phyloP scores from a whole-genome alignment of 2,113 vertebrate genomes.

The Phylloscopus trochilus region DNA sequence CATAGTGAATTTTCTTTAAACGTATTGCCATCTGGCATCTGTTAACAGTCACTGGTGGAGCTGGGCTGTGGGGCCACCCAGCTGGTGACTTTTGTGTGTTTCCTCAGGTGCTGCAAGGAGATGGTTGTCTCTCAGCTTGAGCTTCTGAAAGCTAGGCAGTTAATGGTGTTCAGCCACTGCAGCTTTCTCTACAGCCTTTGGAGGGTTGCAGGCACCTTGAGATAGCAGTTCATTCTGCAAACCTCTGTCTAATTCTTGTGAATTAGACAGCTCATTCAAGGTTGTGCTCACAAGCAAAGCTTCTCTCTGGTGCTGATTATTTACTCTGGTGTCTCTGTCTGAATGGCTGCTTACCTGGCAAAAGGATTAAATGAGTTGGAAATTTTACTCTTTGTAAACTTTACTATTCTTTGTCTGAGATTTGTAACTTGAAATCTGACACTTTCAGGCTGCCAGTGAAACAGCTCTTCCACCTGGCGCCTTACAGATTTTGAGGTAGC shows the following conservation, averaged over 20 bases:
- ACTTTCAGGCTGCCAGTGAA: background rate
- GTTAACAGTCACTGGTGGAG: background rate
- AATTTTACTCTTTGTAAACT: background rate
- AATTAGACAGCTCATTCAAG: background rate
- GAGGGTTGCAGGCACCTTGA: background rate
- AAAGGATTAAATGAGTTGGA: background rate
- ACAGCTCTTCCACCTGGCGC: background rate
- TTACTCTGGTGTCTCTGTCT: background rate
- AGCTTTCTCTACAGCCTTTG: background rate
- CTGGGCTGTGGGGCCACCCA: background rate
- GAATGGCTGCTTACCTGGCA: background rate
- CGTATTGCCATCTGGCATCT: background rate
- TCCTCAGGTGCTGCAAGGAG: background rate
- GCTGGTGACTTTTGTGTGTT: background rate
- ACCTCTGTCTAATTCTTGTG: background rate
- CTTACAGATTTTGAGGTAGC: rapidly evolving
- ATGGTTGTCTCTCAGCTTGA: background rate
- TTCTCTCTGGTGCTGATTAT: background rate
- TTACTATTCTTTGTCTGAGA: background rate
- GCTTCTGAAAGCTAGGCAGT: background rate
- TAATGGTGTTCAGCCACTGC: background rate
- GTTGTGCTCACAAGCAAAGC: background rate
- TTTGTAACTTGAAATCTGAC: background rate
- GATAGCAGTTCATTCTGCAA: background rate
- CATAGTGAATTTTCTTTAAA: background rate